These are phyloP conservation scores for Limnothrissa miodon DNA, from an alignment of 2,113 vertebrate genomes.

Conservation along the genomic window DNA sequence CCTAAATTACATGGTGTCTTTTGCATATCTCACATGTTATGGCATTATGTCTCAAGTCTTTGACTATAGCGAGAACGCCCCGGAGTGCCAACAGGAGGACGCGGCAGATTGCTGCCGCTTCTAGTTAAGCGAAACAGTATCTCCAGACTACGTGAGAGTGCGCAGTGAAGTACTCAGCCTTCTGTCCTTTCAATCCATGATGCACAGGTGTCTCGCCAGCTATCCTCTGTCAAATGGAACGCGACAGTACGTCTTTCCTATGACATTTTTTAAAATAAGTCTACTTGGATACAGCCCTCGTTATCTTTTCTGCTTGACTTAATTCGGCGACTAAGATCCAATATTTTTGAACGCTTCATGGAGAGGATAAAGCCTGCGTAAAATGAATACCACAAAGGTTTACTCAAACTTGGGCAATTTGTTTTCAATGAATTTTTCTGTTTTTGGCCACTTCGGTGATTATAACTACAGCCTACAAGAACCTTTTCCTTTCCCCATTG, in stretches of 20 bases:
- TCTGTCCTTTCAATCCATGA: background rate
- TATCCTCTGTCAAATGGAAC: background rate
- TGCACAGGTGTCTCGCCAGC: background rate
- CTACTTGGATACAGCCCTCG: background rate
- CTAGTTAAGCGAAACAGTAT: conserved; percentile 6
- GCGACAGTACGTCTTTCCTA: background rate
- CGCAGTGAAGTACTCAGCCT: background rate
- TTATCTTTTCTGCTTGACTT: background rate
- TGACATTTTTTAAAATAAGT: background rate
- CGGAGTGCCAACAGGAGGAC: background rate
- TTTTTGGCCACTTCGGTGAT: conserved; percentile 37
- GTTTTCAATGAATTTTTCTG: conserved; percentile 53
- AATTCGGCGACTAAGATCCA: background rate
- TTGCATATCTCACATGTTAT: background rate
- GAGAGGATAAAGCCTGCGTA: conserved; percentile 14
- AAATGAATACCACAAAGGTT: conserved; percentile 56
- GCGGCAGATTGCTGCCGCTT: conserved; percentile 3
- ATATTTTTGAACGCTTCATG: background rate
- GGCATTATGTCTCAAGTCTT: background rate
- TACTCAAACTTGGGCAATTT: conserved; percentile 50
- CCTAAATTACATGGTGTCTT: background rate
- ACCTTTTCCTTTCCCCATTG: conserved; percentile 47
- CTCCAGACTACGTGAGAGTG: background rate
- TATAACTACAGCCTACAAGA: conserved; percentile 47
- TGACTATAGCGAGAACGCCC: background rate